These are phyloP conservation scores for Balearica regulorum DNA, from an alignment of 2,797 vertebrate genomes.

Conservation along the genomic window DNA sequence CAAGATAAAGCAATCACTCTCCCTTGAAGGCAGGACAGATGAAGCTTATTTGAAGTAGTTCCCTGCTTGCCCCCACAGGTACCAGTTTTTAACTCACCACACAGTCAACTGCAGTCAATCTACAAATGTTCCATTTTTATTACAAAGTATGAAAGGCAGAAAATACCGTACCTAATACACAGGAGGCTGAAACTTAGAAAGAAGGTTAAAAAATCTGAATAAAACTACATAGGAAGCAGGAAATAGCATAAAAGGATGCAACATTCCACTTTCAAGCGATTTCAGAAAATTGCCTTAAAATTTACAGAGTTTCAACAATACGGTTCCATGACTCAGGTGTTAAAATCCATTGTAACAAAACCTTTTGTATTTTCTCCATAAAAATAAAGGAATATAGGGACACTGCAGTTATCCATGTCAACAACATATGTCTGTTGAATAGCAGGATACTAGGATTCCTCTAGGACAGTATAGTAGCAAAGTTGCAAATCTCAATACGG, in stretches of 20 bases:
- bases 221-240: slow-evolving; percentile 68
- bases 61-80: not conserved
- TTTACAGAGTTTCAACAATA: slow-evolving; percentile 65
- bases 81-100: slow-evolving; percentile 51
- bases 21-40: not conserved
- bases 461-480: slow-evolving; percentile 41
- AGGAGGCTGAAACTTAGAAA: slow-evolving; percentile 74
- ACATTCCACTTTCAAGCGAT: slow-evolving; percentile 69
- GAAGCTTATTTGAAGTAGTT: not conserved
- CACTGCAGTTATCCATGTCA: slow-evolving; percentile 59
- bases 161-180: slow-evolving; percentile 78
- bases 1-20: not conserved
- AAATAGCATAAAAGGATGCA: slow-evolving; percentile 69
- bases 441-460: slow-evolving; percentile 58
- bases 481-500: slow-evolving; percentile 23
- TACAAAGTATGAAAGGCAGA: slow-evolving; percentile 82
- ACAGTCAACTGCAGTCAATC: slow-evolving; percentile 69
- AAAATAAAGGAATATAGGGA: slow-evolving; percentile 70
- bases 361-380: slow-evolving; percentile 69
- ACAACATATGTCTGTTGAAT: slow-evolving; percentile 51
- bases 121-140: slow-evolving; percentile 80
- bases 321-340: slow-evolving; percentile 67
- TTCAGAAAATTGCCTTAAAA: slow-evolving; percentile 64
- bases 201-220: slow-evolving; percentile 69
- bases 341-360: slow-evolving; percentile 70